Evolutionary conservation across 2,888 invertebrate species (phyloP).

Genomic region (Listrodromus nycthemerus): DNA sequence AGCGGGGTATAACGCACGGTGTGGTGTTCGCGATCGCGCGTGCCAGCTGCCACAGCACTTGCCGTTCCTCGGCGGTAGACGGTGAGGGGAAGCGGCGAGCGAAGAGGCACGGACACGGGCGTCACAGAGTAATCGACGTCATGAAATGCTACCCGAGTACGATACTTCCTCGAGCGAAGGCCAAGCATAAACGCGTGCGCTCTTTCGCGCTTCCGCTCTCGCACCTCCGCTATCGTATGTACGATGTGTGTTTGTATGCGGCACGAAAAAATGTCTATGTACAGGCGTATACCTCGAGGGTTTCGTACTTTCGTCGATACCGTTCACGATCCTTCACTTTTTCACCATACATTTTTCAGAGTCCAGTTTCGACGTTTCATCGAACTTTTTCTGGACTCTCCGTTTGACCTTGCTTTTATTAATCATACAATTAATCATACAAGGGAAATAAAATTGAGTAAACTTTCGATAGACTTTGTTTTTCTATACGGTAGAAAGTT

Average conservation of each 20-base stretch:
- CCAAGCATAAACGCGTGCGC: conserved; percentile 14
- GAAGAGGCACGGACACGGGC: conserved; percentile 34
- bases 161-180: conserved; percentile 14
- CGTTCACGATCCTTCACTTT: neutral
- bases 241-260: neutral
- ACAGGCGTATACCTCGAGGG: neutral
- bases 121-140: conserved; percentile 36
- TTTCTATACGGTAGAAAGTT: neutral
- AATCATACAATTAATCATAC: neutral
- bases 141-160: conserved; percentile 24
- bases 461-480: neutral
- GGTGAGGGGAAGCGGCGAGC: neutral
- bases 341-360: neutral
- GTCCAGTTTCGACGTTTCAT: neutral
- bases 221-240: neutral
- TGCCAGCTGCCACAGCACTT: conserved; percentile 50
- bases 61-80: conserved; percentile 27
- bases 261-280: neutral
- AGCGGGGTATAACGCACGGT: neutral
- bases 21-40: conserved; percentile 11
- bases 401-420: neutral
- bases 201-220: conserved; percentile 13
- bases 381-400: neutral
- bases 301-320: conserved; percentile 6
- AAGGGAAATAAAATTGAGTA: no score